Evolutionary conservation across 2,113 vertebrate genomes (phyloP), one percentile per base, ranked within the genome.

Genomic region (Nyctibius bracteatus): DNA sequence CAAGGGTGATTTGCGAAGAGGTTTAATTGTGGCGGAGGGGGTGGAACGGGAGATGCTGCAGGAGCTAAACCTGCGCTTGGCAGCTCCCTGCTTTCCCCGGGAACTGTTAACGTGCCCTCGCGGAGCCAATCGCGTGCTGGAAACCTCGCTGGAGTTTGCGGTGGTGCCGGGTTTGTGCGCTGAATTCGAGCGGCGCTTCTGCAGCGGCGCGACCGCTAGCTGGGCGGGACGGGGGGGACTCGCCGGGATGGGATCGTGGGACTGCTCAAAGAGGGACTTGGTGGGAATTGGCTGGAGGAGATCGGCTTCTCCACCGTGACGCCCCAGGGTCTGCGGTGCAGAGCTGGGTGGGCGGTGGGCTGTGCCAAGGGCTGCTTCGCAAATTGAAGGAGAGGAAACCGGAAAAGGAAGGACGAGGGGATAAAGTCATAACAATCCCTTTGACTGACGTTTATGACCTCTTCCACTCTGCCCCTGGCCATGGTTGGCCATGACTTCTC

Each of bases 171-270:
- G 6, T 63, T 54, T 59, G 71, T 59, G 82, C 4, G 2, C 94
- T 65, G 66, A 15, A 54, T 91, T 62, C 7, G 13, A 90, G 93
- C 55, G 15, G 85, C 7, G 2, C 18, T 5, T 12, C 78, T 30
- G 24, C 66, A 8, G 84, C 14, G 9, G 43, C 6, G 0, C 3
- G 2, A 58, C 37, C 9, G 6, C 11, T 1, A 3, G 43, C 72
- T 0, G 2, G 12, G 14, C 3, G 70, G 92, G 35, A 8, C 10
- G 57, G n/a, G n/a, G n/a, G 55, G 18, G 8, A 1, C 43, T 14
- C 3, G 0, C 4, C 4, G 54, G 70, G 19, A 41, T 1, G 43
- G 23, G 52, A 4, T 22, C 1, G 1, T 30, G 71, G 71, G 47
- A 4, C 41, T 39, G 31, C 37, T 12, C 16, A 5, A 14, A 52